A percentile compares a stretch with the other conserved stretches of the same genome.
phyloP scores from a whole-genome alignment of 2,888 invertebrate genomes.

The Teinopalpus imperialis region DNA sequence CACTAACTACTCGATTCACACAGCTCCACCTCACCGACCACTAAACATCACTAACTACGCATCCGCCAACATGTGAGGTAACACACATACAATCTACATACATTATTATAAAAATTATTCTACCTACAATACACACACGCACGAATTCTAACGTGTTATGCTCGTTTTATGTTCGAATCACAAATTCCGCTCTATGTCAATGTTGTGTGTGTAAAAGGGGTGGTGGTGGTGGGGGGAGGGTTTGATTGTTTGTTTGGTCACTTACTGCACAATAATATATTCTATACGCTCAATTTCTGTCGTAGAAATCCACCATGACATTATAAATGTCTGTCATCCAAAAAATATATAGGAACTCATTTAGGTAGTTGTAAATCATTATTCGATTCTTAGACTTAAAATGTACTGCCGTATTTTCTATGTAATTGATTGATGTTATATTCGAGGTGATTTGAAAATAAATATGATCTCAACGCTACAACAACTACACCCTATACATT shows the following conservation, averaged over 20 bases:
- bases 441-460: conserved; percentile 6
- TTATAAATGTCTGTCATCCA: not conserved
- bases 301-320: too few relatives aligned
- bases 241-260: too few relatives aligned
- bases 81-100: conserved; percentile 27
- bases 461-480: conserved; percentile 15
- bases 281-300: too few relatives aligned
- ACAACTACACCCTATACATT: too few relatives aligned
- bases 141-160: conserved; percentile 36
- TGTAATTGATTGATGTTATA: too few relatives aligned
- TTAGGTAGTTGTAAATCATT: not conserved
- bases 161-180: conserved; percentile 1
- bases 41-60: conserved; percentile 36
- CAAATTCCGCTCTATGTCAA: too few relatives aligned
- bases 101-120: conserved; percentile 52
- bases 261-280: conserved; percentile 15
- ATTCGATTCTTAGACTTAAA: too few relatives aligned
- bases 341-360: conserved; percentile 14
- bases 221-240: too few relatives aligned
- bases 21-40: not conserved
- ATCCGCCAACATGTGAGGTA: conserved; percentile 49
- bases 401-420: too few relatives aligned
- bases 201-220: too few relatives aligned
- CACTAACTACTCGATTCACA: conserved; percentile 11
- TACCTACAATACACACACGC: conserved; percentile 53